phyloP scores from a whole-genome alignment of 2,888 invertebrate species.

The Lingula anatina region DNA sequence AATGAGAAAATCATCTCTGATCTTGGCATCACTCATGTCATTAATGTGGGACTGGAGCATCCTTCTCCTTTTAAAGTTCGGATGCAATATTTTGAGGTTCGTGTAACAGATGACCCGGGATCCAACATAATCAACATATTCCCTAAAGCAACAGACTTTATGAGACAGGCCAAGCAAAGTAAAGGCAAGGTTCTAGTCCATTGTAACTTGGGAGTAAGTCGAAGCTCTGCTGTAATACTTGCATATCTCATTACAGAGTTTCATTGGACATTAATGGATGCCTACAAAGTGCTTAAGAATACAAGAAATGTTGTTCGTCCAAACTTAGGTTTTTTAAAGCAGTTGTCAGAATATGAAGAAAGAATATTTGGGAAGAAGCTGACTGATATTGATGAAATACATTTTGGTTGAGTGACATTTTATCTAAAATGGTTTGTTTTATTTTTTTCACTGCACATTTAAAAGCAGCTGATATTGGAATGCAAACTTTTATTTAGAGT shows the following conservation, averaged over 20 bases:
- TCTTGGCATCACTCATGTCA: not conserved
- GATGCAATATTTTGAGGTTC: not conserved
- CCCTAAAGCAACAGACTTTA: not conserved
- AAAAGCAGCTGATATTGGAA: too few species aligned
- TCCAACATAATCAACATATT: not conserved
- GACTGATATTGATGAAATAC: slow-evolving; percentile 19
- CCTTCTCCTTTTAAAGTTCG: not conserved
- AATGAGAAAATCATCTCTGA: not conserved
- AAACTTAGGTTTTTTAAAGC: slow-evolving; percentile 38
- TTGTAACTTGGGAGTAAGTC: not conserved
- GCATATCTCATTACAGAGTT: not conserved
- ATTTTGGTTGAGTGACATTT: not conserved
- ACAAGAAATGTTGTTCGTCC: slow-evolving; percentile 12
- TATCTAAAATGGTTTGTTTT: not conserved
- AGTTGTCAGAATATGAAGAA: slow-evolving; percentile 39
- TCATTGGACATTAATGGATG: not conserved
- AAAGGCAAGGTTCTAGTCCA: not conserved
- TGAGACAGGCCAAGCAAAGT: not conserved
- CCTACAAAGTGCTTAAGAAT: not conserved
- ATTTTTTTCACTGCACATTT: too few species aligned
- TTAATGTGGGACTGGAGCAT: not conserved
- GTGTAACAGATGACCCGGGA: not conserved
- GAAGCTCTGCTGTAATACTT: not conserved
- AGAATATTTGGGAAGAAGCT: slow-evolving; percentile 17
- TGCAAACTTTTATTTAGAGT: too few species aligned